These are phyloP conservation scores for Lynx canadensis DNA, from an alignment of 2,113 vertebrate genomes.

Conservation along the genomic window DNA sequence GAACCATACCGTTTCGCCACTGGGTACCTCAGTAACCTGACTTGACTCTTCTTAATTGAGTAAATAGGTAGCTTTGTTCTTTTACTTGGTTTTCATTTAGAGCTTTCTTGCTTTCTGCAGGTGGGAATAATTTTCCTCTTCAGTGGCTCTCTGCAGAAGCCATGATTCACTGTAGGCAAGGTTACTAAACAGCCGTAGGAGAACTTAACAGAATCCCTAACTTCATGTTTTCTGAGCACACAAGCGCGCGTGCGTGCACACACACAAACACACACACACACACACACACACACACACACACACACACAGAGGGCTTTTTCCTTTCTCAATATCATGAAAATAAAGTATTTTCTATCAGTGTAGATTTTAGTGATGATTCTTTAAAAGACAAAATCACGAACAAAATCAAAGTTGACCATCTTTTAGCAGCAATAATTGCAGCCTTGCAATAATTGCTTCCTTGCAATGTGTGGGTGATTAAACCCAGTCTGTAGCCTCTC, in stretches of 20 bases:
- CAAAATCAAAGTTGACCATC: neutral
- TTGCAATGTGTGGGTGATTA: rapidly evolving
- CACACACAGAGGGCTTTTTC: neutral
- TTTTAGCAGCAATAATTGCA: rapidly evolving
- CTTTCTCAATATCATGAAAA: neutral
- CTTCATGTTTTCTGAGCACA: neutral
- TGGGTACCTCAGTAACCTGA: neutral
- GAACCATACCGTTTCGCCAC: too few relatives aligned
- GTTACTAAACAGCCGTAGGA: neutral
- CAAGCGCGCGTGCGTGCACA: rapidly evolving
- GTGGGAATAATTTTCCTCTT: neutral
- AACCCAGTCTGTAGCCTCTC: rapidly evolving
- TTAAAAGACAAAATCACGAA: neutral
- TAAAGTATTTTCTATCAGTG: neutral
- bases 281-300: too few relatives aligned
- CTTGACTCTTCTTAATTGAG: neutral
- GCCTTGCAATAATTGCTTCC: neutral
- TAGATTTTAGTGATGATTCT: neutral
- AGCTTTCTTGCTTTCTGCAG: neutral
- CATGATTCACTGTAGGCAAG: rapidly evolving
- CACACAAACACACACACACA: too few relatives aligned
- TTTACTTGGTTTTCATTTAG: neutral
- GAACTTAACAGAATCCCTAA: neutral
- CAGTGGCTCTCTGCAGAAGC: neutral
- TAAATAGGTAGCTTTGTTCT: neutral